Percentiles rank a stretch among this genome's conserved stretches.
These are phyloP conservation scores for Tapirus indicus DNA, from an alignment of 2,797 vertebrate genomes.

Conservation along the genomic window DNA sequence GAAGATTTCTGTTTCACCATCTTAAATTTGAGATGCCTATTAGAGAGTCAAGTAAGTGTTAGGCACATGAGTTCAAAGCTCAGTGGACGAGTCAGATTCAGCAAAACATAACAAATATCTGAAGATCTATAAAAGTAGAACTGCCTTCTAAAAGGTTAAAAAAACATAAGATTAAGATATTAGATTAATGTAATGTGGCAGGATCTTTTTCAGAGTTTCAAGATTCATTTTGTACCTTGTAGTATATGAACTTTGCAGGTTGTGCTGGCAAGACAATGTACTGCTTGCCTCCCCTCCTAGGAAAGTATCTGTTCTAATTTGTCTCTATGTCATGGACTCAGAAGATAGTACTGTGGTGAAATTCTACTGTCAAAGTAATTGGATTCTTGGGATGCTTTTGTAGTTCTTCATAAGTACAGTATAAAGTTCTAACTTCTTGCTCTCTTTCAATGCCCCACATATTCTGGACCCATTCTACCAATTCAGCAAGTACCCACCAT, in stretches of 20 bases:
- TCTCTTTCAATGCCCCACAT: conserved; percentile 86
- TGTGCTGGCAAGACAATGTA: not conserved
- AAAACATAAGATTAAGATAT: not conserved
- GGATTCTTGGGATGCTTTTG: conserved; percentile 78
- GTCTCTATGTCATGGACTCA: not conserved
- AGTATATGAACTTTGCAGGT: not conserved
- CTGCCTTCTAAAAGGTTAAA: conserved; percentile 18
- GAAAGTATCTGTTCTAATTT: conserved; percentile 40
- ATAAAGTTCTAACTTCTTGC: conserved; percentile 85
- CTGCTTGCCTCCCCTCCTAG: not conserved
- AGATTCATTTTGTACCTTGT: not conserved
- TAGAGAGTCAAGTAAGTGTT: not conserved
- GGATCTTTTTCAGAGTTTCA: not conserved
- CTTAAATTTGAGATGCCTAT: not conserved
- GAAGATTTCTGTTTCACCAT: not conserved
- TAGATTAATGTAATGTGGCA: not conserved
- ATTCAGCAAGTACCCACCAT: conserved; percentile 86
- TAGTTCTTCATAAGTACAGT: conserved; percentile 79
- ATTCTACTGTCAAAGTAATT: conserved; percentile 55
- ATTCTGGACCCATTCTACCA: conserved; percentile 86
- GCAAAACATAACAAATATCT: not conserved
- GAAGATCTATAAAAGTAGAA: not conserved
- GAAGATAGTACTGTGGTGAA: conserved; percentile 28
- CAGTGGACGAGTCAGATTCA: not conserved
- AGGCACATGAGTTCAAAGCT: not conserved